Base-by-base conservation (phyloP, 2,888 invertebrate species). In the Dioctria rufipes region DNA sequence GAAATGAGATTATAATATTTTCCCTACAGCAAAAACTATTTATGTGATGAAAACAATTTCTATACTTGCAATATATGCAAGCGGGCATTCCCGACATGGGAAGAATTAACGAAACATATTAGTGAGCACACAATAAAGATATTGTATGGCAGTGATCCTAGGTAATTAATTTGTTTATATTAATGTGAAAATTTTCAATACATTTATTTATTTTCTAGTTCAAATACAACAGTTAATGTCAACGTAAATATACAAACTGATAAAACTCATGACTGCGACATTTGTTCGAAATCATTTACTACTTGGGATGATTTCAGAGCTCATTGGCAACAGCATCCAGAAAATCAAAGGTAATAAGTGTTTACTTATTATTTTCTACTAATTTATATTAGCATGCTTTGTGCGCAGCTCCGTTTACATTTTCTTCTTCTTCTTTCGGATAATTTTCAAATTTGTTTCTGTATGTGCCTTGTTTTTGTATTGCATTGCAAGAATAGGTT, bases 221-320 rank as follows among this genome's bases (percentile, higher is more conserved):
- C 54, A 42, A 73, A 42, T 42, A 39, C 73, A 5, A 58, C 73
- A 6, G 58, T 73, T n/a, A 58, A 73, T 49, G 58, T 73, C 2
- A 73, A 54, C 39, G 73, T 73, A 40, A 58, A 73, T 42, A 42
- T 73, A 11, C 73, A 73, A 40, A 73, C 73, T 42, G 58, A 71
- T 6, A 71, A 71, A n/a, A n/a, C 25, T 2, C 25, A 51, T 54
- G 54, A 51, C 8, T 71, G 71, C n/a, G 13, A 58, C 37, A n/a
- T 39, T 6, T 71, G 71, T 37, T 0, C 25, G 6, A 71, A 54
- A 39, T 9, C 3, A 37, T 71, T 54, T 40, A 8, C 5, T 5
- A 11, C 9, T 25, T 11, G 4, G n/a, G 71, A 39, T 39, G 54
- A 71, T 5, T 54, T 71, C 9, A 71, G 39, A 37, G 2, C 6